Evolutionary conservation across 64 coral and sea anemone species (phyloP).

Genomic region (Trachythela sp.): DNA sequence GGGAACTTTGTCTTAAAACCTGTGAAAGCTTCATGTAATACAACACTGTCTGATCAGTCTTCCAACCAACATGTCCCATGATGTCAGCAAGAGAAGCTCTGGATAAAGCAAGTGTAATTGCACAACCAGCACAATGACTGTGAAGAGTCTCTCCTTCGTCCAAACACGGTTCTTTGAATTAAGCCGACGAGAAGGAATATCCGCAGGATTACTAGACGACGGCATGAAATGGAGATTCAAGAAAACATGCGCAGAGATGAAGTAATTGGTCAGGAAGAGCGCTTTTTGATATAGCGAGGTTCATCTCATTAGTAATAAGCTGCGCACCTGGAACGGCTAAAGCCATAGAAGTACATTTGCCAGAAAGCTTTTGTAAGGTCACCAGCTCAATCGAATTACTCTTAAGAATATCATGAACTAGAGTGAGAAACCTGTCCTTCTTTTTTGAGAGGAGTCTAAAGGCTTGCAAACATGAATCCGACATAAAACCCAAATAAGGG

Average conservation of each 20-base stretch:
- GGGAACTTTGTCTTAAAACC: too few relatives aligned
- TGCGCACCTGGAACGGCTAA: conserved; percentile 30
- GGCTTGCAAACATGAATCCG: neutral
- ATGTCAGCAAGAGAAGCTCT: neutral
- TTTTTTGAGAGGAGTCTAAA: neutral
- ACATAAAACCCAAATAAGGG: neutral
- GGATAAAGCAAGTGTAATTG: neutral
- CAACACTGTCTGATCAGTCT: neutral
- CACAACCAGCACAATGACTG: neutral
- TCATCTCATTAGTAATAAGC: conserved; percentile 14
- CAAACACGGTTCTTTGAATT: neutral
- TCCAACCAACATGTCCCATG: neutral
- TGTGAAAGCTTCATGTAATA: too few relatives aligned
- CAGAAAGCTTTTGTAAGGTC: neutral
- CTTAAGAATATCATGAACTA: neutral
- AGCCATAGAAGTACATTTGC: conserved; percentile 18
- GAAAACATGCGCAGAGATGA: neutral
- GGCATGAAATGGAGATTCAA: too few relatives aligned
- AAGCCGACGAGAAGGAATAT: too few relatives aligned
- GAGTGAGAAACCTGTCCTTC: too few relatives aligned
- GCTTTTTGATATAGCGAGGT: neutral
- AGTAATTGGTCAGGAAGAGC: neutral
- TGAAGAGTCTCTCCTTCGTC: neutral
- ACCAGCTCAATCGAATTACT: neutral
- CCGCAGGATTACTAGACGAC: too few relatives aligned